Base-by-base conservation (phyloP, 2,888 invertebrate species). In the Netelia melanura region DNA sequence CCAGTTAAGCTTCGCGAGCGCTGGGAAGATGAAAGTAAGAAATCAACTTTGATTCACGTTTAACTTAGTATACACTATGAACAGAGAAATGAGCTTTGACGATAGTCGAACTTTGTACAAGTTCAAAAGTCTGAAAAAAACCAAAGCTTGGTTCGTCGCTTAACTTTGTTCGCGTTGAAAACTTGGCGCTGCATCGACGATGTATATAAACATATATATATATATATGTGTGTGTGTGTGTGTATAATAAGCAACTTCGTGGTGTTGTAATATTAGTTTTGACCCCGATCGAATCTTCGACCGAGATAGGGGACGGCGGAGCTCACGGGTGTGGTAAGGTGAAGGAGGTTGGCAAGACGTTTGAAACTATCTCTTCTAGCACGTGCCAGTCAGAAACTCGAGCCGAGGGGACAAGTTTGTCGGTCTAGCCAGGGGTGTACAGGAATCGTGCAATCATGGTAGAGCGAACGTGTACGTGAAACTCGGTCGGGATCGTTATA, bases 301-400 rank as follows among this genome's bases (percentile, higher is more conserved):
- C 38, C 23, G 62, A 68, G 48, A 65, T 9, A 65, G 43, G 17
- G 14, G 44, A 17, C 2, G 3, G 14, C 17, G 65, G 3, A 21
- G 43, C 8, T 38, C 38, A 6, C 38, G 38, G 58, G 8, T 5
- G 14, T 14, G 43, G 52, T 2, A 43, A 43, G 21, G 56, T 10
- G n/a, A 43, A 61, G 44, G 67, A 44, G 5, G 23, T 11, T 38
- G 38, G 58, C 10, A 21, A 23, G 81, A 38, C 75, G 54, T 76
- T 76, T 38, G 58, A 68, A 81, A 81, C 81, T 81, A 81, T 75
- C 75, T 74, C 81, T 43, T 68, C 75, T 54, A 61, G 81, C 68
- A 75, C 81, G 68, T 75, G 68, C 62, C 62, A 62, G 81, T 81
- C 81, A 56, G 75, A 75, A 81, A 70, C 81, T 81, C 44, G 17